phyloP scores from a whole-genome alignment of 2,797 vertebrate species.

The Capromys pilorides region DNA sequence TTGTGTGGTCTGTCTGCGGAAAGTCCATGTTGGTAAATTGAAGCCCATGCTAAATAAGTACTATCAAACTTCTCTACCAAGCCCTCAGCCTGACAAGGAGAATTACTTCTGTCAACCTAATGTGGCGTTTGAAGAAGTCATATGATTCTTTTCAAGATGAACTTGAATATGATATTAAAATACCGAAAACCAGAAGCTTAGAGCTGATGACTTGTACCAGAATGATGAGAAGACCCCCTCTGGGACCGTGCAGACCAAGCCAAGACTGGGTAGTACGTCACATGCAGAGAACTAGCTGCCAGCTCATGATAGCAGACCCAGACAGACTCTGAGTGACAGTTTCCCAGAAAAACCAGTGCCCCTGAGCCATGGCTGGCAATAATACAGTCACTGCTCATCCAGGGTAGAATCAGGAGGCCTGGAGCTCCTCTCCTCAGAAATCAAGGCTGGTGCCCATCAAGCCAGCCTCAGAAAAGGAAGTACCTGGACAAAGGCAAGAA shows the following conservation, averaged over 20 bases:
- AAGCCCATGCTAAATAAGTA: constrained; percentile 82
- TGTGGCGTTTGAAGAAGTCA: constrained; percentile 86
- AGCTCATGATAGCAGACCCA: constrained; percentile 39
- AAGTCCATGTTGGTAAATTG: constrained; percentile 88
- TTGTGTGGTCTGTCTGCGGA: constrained; percentile 89
- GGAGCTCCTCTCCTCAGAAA: constrained; percentile 56
- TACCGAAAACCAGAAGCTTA: constrained; percentile 89
- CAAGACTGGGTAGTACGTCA: constrained; percentile 53
- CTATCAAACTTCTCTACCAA: constrained; percentile 53
- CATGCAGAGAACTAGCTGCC: constrained; percentile 65
- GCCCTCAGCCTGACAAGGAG: constrained; percentile 76
- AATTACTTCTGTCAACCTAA: constrained; percentile 85
- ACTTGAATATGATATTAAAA: constrained; percentile 90
- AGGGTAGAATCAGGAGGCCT: constrained; percentile 62
- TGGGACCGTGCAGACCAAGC: constrained; percentile 48
- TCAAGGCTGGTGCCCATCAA: constrained; percentile 51
- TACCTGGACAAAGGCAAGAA: constrained; percentile 53
- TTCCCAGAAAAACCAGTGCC: constrained; percentile 61
- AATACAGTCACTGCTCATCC: constrained; percentile 31
- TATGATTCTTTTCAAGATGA: constrained; percentile 90
- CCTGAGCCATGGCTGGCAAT: constrained; percentile 53
- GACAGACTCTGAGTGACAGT: constrained; percentile 22
- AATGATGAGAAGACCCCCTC: constrained; percentile 68
- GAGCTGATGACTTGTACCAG: constrained; percentile 84
- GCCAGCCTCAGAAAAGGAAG: constrained; percentile 69